phyloP scores from a whole-genome alignment of 2,797 vertebrate genomes.

The Sebastes trivittatus region DNA sequence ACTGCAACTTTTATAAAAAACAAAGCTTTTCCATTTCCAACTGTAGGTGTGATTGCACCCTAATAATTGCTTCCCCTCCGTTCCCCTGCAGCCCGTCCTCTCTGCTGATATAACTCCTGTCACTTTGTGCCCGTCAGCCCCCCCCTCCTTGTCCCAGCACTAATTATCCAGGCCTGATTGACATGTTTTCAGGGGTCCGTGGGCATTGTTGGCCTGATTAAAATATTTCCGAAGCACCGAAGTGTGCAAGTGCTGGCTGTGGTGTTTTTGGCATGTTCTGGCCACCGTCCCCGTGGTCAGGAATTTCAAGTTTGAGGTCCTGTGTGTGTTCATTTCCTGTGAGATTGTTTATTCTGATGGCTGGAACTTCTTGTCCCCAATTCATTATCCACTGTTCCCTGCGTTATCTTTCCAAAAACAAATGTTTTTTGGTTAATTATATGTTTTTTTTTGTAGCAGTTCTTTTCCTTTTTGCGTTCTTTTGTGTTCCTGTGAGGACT shows the following conservation, averaged over 20 bases:
- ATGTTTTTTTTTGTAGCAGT: not conserved
- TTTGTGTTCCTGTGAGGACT: not conserved
- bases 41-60: not conserved
- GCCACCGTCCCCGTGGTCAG: constrained; percentile 12
- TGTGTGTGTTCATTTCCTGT: constrained; percentile 8
- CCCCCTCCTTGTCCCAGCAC: constrained; percentile 50
- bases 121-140: constrained; percentile 38
- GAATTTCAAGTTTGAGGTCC: constrained; percentile 35
- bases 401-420: not conserved
- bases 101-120: constrained; percentile 47
- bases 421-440: not conserved
- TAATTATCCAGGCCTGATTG: constrained; percentile 74
- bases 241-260: constrained; percentile 58
- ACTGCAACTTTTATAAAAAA: not conserved
- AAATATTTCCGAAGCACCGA: constrained; percentile 75
- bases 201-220: constrained; percentile 72
- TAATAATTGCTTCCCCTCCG: not conserved
- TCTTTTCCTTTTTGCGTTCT: not conserved
- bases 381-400: not conserved
- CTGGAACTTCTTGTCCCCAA: not conserved
- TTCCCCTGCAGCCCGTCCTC: not conserved
- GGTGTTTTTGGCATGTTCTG: constrained; percentile 41
- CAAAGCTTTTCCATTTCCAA: not conserved
- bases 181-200: constrained; percentile 67
- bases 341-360: not conserved